Evolutionary conservation across 2,888 invertebrate species (phyloP), one percentile per base, ranked within the genome.

Genomic region (Tortricodes alternella): DNA sequence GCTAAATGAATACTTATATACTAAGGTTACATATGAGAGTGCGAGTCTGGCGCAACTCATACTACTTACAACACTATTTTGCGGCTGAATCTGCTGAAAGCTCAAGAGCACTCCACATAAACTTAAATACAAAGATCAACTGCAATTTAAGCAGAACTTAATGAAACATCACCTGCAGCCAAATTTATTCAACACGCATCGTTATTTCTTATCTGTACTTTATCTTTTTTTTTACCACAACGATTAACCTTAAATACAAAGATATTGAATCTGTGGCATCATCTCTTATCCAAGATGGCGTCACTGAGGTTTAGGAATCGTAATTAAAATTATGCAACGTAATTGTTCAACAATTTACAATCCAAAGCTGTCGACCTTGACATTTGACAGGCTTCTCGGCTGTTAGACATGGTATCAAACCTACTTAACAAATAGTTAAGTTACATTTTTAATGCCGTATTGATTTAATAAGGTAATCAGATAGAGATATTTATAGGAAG

Each of bases 301-400:
- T n/a, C 39, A 23, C n/a, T 37, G 44, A 29, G 24, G 15, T 23
- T 34, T 19, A 19, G 24, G 13, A 44, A 24, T 55, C 29, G 43
- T 50, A 56, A 50, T 56, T 56, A 56, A 55, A 44, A 27, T 37
- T 50, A 56, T 44, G 55, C 55, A 55, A 55, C 29, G 35, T 49
- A 49, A 49, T 55, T 55, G 55, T 55, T 55, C 29, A 49, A 49
- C 55, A 27, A 55, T 55, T 55, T 55, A 11, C 53, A 41, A 19
- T 37, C 19, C 21, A 34, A 29, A 41, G 37, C 35, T 1, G 50
- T 2, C 19, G 56, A 27, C 56, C 56, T 56, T 56, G 56, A 56
- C 56, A 50, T 44, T 50, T 55, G 32, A n/a, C 34, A 9, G 34
- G 51, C 52, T 53, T 53, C 53, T 11, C 48, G 48, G 34, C 23